Percentiles rank a stretch among this genome's conserved stretches.
Evolutionary conservation across 2,113 vertebrate species (phyloP).

Genomic region (Astur gentilis): DNA sequence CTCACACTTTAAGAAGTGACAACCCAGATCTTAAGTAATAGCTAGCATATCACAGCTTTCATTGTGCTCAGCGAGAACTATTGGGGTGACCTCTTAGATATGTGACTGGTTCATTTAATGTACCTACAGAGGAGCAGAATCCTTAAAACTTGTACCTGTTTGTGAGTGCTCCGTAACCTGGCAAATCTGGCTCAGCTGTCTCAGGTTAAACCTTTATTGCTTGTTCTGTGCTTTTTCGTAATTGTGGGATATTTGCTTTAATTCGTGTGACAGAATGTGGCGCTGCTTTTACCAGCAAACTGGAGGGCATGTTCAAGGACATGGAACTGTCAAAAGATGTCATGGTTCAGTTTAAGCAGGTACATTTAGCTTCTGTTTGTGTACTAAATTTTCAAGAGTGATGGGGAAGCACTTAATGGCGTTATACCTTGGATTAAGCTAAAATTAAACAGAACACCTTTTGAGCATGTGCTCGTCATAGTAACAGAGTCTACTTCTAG

Average conservation of each 20-base stretch:
- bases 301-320: conserved; percentile 86
- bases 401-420: background rate
- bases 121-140: background rate
- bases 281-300: conserved; percentile 83
- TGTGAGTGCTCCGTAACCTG: background rate
- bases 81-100: background rate
- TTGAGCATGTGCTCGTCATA: background rate
- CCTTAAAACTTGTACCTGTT: background rate
- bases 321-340: conserved; percentile 85
- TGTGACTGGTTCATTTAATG: background rate
- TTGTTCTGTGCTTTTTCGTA: background rate
- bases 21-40: background rate
- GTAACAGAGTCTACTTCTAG: background rate
- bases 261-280: conserved; percentile 74
- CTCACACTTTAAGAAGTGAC: background rate
- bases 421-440: background rate
- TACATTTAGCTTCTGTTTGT: conserved; percentile 23
- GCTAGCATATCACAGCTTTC: background rate
- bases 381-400: background rate
- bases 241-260: background rate
- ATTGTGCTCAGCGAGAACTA: background rate
- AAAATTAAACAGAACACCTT: background rate
- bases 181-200: background rate
- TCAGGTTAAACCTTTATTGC: background rate
- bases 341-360: conserved; percentile 85